Base-by-base conservation (phyloP, 2,113 vertebrate species). In the Erythrolamprus reginae region DNA sequence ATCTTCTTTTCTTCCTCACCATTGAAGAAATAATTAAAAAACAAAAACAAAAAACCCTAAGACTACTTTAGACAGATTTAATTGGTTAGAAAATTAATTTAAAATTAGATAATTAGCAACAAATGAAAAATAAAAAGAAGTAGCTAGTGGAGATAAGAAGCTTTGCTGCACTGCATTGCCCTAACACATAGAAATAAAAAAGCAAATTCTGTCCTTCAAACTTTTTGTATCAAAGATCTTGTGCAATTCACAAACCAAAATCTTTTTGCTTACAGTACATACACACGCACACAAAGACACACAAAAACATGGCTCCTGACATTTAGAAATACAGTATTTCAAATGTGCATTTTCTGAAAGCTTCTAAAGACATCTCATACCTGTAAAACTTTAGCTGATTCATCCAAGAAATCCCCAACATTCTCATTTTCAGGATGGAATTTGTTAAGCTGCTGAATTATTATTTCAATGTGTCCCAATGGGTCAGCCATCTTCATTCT, bases 321-420 rank as follows among this genome's bases (percentile, higher is more conserved):
- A 8, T 42, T 87, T 42, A 45, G 13, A 47, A 87, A 56, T 28
- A 87, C 7, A 42, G 26, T 45, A 61, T 38, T 86, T 86, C 38
- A 86, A 86, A 55, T 86, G 19, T 86, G 50, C 33, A 77, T 77
- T 77, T 77, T 77, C 33, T 77, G 17, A 77, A 38, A 19, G 65
- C 1, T 77, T 70, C 33, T 38, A 38, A 38, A 61, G 88, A 90
- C 91, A 93, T 12, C 48, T 87, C 70, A 61, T 96, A 98, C 99
- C 98, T 98, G 94, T 51, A 99, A 95, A 88, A 94, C 70, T 48
- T 95, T 70, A 56, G 96, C 82, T 8, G 92, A 96, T 0, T 98
- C 95, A 77, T 97, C 95, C 91, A 98, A 92, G 89, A 98, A 98
- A 90, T 97, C 96, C 92, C 98, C 98, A 50, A 97, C 0, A 52